These are phyloP conservation scores for Caenorhabditis japonica DNA, from an alignment of 2,888 invertebrate genomes.

Conservation along the genomic window DNA sequence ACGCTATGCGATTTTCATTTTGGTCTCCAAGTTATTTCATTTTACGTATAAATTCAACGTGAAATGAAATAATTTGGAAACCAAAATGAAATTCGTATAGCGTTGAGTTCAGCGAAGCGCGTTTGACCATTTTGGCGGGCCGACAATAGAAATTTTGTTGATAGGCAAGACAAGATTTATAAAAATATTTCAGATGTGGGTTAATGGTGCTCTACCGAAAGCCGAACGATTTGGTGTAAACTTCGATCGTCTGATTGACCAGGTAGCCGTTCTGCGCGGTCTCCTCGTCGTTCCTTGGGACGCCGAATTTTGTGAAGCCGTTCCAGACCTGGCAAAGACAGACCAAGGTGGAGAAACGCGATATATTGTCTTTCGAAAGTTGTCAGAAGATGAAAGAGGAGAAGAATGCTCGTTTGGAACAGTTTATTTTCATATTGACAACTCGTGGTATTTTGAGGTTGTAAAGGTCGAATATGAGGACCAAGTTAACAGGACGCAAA, in stretches of 20 bases:
- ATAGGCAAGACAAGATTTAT: too few species aligned
- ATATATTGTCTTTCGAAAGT: conserved; percentile 6
- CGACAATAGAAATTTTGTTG: too few species aligned
- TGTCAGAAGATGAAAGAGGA: neutral
- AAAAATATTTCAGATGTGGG: neutral
- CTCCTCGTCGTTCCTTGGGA: neutral
- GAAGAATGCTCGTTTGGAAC: neutral
- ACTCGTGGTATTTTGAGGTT: neutral
- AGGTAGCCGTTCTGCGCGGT: neutral
- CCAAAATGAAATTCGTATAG: too few species aligned
- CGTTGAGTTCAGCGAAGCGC: too few species aligned
- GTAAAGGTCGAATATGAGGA: neutral
- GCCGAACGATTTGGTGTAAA: neutral
- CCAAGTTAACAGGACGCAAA: neutral
- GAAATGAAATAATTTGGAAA: too few species aligned
- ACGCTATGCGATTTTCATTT: too few species aligned
- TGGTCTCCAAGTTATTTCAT: too few species aligned
- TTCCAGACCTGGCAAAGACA: neutral
- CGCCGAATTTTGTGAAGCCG: neutral
- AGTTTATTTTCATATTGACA: neutral
- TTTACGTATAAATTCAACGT: too few species aligned
- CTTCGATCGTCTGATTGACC: neutral
- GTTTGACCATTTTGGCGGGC: too few species aligned
- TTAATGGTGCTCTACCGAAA: neutral
- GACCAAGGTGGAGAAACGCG: neutral